Percentiles rank a stretch among this genome's conserved stretches.
Conservation (phyloP, 2,113 vertebrate genomes). For the Crotalus viridis region DNA sequence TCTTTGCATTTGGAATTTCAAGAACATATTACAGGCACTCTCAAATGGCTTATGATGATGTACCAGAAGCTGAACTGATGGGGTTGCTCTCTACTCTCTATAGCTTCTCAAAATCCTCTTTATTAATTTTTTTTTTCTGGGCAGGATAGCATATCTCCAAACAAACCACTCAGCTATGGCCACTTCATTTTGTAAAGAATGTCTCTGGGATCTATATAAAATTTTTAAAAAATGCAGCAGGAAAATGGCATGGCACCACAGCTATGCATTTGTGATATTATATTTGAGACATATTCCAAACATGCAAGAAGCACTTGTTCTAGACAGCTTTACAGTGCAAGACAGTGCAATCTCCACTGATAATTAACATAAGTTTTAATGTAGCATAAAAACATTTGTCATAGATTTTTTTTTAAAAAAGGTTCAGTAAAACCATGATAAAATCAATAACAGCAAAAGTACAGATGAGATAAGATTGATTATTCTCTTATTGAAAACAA, state of each 20-base stretch:
- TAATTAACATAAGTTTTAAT: not conserved
- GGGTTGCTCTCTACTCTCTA: not conserved
- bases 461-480: not conserved
- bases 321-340: not conserved
- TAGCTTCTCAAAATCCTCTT: not conserved
- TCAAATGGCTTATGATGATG: not conserved
- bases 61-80: not conserved
- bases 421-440: not conserved
- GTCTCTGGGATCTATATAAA: not conserved
- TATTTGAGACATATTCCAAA: not conserved
- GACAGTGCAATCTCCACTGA: not conserved
- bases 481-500: not conserved
- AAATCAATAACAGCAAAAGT: not conserved
- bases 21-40: not conserved
- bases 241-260: not conserved
- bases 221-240: not conserved
- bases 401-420: not conserved
- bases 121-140: not conserved
- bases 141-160: not conserved
- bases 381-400: not conserved
- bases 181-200: not conserved
- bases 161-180: not conserved
- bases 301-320: not conserved
- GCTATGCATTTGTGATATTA: not conserved
- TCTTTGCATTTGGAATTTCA: not conserved